phyloP scores from a whole-genome alignment of 2,888 invertebrate genomes.

The Platycheirus rosarum region DNA sequence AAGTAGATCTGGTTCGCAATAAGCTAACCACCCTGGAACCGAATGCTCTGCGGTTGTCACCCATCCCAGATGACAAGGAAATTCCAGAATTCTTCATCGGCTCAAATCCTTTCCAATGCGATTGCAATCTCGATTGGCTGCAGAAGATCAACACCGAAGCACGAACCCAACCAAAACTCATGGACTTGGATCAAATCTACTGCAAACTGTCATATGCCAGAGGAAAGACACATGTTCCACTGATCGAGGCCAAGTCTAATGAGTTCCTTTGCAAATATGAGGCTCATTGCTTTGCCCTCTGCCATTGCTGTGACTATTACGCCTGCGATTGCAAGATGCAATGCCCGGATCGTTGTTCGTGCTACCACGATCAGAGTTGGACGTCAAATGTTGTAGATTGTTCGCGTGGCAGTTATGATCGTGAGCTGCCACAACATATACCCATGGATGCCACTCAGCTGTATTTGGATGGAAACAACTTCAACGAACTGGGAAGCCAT shows the following conservation, averaged over 20 bases:
- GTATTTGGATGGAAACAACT: slow-evolving; percentile 95
- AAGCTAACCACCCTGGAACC: slow-evolving; percentile 94
- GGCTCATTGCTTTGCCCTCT: slow-evolving; percentile 95
- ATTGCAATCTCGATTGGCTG: slow-evolving; percentile 97
- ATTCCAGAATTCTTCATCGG: slow-evolving; percentile 96
- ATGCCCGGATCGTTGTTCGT: slow-evolving; percentile 95
- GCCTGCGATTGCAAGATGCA: slow-evolving; percentile 99
- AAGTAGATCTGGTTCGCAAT: slow-evolving; percentile 96
- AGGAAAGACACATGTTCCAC: slow-evolving; percentile 91
- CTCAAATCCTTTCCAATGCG: slow-evolving; percentile 96
- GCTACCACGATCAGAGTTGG: slow-evolving; percentile 97
- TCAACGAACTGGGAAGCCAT: slow-evolving; percentile 93
- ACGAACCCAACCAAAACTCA: slow-evolving; percentile 93
- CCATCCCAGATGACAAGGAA: slow-evolving; percentile 89
- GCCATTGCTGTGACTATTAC: slow-evolving; percentile 98
- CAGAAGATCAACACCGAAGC: slow-evolving; percentile 93
- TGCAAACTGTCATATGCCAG: slow-evolving; percentile 94
- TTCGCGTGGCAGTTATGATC: slow-evolving; percentile 90
- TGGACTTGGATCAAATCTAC: slow-evolving; percentile 94
- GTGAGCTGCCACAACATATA: slow-evolving; percentile 91
- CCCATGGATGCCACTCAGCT: slow-evolving; percentile 98
- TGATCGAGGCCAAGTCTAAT: slow-evolving; percentile 92
- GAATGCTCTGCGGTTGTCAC: slow-evolving; percentile 92
- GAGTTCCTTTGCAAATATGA: slow-evolving; percentile 96
- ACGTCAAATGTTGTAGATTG: slow-evolving; percentile 96